These are phyloP conservation scores for Charanyca ferruginea DNA, from an alignment of 2,888 invertebrate species.

Conservation along the genomic window DNA sequence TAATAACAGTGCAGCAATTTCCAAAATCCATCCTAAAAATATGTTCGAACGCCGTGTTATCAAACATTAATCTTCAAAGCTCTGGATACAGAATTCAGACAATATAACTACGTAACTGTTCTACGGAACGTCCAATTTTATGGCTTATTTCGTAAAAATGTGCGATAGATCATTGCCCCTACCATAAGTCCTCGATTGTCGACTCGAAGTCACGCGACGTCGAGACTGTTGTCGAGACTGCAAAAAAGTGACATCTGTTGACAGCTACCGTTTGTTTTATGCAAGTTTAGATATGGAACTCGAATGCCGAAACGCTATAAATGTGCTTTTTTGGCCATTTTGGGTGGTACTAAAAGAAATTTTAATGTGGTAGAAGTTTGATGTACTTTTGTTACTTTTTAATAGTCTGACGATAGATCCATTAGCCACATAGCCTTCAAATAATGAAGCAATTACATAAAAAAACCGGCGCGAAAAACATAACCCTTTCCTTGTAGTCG, in stretches of 20 bases:
- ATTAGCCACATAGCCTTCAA: conserved; percentile 7
- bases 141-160: conserved; percentile 87
- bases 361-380: neutral
- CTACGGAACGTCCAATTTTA: conserved; percentile 83
- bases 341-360: conserved; percentile 5
- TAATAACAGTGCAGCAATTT: neutral
- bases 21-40: conserved; percentile 29
- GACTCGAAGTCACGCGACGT: conserved; percentile 72
- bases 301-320: conserved; percentile 45
- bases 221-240: conserved; percentile 57
- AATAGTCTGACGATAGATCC: conserved; percentile 1
- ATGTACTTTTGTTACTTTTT: conserved; percentile 3
- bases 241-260: conserved; percentile 67
- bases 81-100: conserved; percentile 63
- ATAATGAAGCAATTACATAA: too few species aligned
- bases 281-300: conserved; percentile 43
- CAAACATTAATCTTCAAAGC: conserved; percentile 59
- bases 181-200: conserved; percentile 70
- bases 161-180: conserved; percentile 83
- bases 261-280: conserved; percentile 56
- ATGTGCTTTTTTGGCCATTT: conserved; percentile 39
- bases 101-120: conserved; percentile 73
- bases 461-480: too few species aligned
- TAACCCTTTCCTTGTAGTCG: too few species aligned
- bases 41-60: conserved; percentile 26